Percentiles rank a stretch among this genome's conserved stretches.
These are phyloP conservation scores for Megaleporinus macrocephalus DNA, from an alignment of 2,113 vertebrate species.

Conservation along the genomic window DNA sequence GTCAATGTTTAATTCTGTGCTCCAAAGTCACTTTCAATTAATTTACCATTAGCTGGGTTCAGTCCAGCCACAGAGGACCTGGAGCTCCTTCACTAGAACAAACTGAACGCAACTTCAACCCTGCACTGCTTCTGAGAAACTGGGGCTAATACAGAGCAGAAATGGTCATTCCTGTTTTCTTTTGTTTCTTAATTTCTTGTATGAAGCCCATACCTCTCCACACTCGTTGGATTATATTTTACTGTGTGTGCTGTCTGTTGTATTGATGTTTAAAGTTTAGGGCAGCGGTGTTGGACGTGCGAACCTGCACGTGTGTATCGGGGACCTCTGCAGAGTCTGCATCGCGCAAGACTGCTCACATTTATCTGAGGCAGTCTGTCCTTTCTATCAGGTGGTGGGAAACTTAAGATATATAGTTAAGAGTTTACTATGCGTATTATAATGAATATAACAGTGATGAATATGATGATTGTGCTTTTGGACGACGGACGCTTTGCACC, in stretches of 20 bases:
- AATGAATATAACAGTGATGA: constrained; percentile 65
- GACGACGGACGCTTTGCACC: constrained; percentile 62
- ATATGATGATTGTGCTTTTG: constrained; percentile 69
- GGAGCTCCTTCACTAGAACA: background rate
- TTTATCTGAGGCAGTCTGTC: constrained; percentile 55
- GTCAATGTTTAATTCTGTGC: background rate
- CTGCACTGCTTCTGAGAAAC: background rate
- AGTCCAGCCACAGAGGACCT: background rate
- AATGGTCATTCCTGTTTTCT: background rate
- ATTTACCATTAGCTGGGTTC: background rate
- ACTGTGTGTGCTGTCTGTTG: constrained; percentile 56
- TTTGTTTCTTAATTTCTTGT: background rate
- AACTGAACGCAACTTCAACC: background rate
- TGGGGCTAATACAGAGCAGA: background rate
- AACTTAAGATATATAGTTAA: constrained; percentile 30
- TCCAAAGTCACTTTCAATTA: background rate
- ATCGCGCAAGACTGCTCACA: constrained; percentile 23
- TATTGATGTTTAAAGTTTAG: constrained; percentile 52
- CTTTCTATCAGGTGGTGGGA: constrained; percentile 57
- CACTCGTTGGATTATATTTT: constrained; percentile 23
- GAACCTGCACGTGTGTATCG: constrained; percentile 40
- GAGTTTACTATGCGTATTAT: constrained; percentile 55
- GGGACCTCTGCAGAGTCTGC: constrained; percentile 41
- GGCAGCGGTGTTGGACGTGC: constrained; percentile 53
- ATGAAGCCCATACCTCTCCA: background rate